These are phyloP conservation scores for Laterallus jamaicensis DNA, from an alignment of 2,113 vertebrate species.

Conservation along the genomic window DNA sequence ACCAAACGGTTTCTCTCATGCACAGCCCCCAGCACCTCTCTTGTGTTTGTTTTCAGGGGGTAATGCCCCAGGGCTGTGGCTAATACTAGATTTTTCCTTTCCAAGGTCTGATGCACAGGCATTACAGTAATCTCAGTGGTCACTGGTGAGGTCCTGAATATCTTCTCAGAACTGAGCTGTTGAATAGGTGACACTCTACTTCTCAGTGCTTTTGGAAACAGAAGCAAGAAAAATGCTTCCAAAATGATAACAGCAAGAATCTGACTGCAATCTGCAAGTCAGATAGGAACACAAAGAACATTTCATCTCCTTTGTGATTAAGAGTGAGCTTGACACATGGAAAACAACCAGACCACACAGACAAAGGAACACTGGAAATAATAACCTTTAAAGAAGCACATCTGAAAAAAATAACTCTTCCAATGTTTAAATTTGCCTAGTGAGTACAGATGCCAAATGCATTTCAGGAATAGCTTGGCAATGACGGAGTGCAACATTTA, in stretches of 20 bases:
- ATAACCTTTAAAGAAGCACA: constrained; percentile 52
- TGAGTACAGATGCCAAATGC: constrained; percentile 44
- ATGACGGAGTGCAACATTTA: constrained; percentile 70
- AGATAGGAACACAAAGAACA: constrained; percentile 47
- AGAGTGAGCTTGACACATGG: constrained; percentile 31
- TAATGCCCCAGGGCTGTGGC: neutral
- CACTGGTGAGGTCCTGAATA: rapidly evolving
- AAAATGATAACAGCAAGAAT: constrained; percentile 6
- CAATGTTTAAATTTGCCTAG: constrained; percentile 22
- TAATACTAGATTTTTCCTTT: neutral
- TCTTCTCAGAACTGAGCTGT: neutral
- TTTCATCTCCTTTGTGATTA: constrained; percentile 43
- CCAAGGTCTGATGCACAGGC: neutral
- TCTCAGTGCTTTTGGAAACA: neutral
- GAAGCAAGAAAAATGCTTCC: neutral
- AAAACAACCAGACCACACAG: constrained; percentile 51
- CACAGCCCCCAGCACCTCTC: neutral
- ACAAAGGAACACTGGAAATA: constrained; percentile 51
- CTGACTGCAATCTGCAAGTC: constrained; percentile 33
- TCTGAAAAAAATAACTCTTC: constrained; percentile 36
- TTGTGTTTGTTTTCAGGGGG: neutral
- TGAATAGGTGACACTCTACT: neutral
- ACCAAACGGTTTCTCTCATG: rapidly evolving
- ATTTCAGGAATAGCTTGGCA: constrained; percentile 64
- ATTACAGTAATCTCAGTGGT: neutral